Percentiles rank a stretch among this genome's conserved stretches.
These are phyloP conservation scores for Periparus ater DNA, from an alignment of 2,797 vertebrate species.

Conservation along the genomic window DNA sequence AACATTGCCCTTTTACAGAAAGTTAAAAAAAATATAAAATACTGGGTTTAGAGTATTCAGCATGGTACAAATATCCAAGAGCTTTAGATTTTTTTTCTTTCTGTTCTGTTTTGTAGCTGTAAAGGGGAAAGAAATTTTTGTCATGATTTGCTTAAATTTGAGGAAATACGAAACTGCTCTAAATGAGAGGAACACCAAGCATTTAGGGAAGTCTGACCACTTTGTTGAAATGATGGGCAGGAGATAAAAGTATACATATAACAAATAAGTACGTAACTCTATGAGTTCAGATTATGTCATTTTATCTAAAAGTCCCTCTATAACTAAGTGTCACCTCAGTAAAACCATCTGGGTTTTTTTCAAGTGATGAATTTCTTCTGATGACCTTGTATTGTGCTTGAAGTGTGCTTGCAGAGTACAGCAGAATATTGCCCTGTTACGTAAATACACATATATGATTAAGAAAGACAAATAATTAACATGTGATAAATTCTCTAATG, in stretches of 20 bases:
- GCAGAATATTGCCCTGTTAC: background rate
- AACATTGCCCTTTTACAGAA: background rate
- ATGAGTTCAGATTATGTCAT: background rate
- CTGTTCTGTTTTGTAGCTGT: background rate
- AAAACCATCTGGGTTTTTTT: background rate
- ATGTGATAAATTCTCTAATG: background rate
- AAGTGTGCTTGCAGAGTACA: background rate
- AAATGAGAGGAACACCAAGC: background rate
- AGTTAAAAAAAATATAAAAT: background rate
- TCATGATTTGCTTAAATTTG: background rate
- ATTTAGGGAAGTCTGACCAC: background rate
- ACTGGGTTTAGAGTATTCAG: background rate
- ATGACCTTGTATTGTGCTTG: background rate
- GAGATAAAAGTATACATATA: background rate
- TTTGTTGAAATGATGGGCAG: background rate
- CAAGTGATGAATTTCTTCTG: background rate
- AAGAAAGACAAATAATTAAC: background rate
- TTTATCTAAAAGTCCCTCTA: background rate
- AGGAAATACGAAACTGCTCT: background rate
- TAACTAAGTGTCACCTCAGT: background rate
- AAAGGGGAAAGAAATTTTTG: background rate
- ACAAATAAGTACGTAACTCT: background rate
- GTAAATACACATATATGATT: background rate
- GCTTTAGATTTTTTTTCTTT: background rate
- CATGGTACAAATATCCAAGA: background rate